Evolutionary conservation across 2,113 vertebrate species (phyloP), one percentile per base, ranked within the genome.

Genomic region (Balaenoptera acutorostrata): DNA sequence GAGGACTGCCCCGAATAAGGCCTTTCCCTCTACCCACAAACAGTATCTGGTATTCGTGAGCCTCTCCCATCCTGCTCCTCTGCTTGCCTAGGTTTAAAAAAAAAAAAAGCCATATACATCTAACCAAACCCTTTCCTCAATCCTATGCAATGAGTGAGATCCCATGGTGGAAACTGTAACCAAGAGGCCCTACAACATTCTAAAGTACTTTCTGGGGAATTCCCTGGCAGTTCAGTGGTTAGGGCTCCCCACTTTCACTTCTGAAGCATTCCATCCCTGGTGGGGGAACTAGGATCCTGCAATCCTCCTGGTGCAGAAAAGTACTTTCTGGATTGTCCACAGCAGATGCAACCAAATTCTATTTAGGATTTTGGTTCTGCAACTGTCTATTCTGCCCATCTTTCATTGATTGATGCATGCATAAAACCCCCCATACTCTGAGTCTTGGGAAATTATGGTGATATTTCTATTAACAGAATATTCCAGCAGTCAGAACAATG

Each of bases 391-490:
- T 83, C n/a, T 36, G 33, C 55, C 64, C 63, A 74, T 77, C 61
- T 82, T 92, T 77, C 41, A 68, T 71, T 77, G 52, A 59, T 17
- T 74, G 25, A 87, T 83, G 21, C 5, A 68, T 39, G 14, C 13
- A 78, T 41, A 21, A 80, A 69, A 27, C 52, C 71, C 46, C 39
- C 59, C 21, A 52, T 36, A 66, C 33, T 78, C 63, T 61, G 44
- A 90, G 27, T 87, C 72, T 90, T n/a, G 14, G 68, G 36, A 96
- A 92, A 94, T 63, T 55, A 88, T 36, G 20, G 49, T 46, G 41
- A 39, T 82, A 82, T 77, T 72, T 90, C 49, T 77, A 75, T 83
- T 84, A 95, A 94, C 15, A 81, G 39, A 92, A 85, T 74, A 92
- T 96, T 78, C 10, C 29, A 87, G n/a, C 41, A 93, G 49, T 59